Percentiles rank a stretch among this genome's conserved stretches.
Conservation (phyloP, 2,888 invertebrate species). For the Microctonus brassicae region DNA sequence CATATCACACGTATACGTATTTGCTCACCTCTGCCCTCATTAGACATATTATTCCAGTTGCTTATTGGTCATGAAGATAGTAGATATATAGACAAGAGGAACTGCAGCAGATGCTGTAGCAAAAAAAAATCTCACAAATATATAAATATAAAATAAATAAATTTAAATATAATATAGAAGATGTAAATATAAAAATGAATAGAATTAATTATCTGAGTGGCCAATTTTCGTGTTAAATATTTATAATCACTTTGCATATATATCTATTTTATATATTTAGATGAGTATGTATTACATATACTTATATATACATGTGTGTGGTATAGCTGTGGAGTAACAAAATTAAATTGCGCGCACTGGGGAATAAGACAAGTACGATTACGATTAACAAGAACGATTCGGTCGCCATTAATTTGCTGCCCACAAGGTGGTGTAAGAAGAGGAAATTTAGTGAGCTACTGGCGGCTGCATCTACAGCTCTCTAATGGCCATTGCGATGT, state of each 20-base stretch:
- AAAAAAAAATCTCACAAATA: neutral
- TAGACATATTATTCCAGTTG: constrained; percentile 26
- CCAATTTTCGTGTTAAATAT: too few species aligned
- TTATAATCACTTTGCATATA: too few species aligned
- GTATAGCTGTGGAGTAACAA: neutral
- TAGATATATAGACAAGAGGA: too few species aligned
- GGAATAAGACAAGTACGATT: constrained; percentile 12
- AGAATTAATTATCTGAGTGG: too few species aligned
- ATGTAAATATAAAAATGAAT: too few species aligned
- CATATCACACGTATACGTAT: constrained; percentile 40
- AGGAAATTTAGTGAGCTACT: constrained; percentile 68
- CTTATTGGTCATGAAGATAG: constrained; percentile 23
- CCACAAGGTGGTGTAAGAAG: constrained; percentile 62
- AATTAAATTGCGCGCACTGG: constrained; percentile 7
- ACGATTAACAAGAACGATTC: constrained; percentile 37
- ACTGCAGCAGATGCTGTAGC: too few species aligned
- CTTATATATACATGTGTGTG: neutral
- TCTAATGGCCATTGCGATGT: constrained; percentile 67
- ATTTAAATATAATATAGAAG: neutral
- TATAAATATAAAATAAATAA: neutral
- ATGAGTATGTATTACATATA: neutral
- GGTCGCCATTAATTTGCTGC: constrained; percentile 63
- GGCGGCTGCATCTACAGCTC: constrained; percentile 58
- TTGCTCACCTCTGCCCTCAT: constrained; percentile 36
- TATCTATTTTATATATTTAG: neutral